phyloP scores from a whole-genome alignment of 2,113 vertebrate species.

The Microtus ochrogaster region DNA sequence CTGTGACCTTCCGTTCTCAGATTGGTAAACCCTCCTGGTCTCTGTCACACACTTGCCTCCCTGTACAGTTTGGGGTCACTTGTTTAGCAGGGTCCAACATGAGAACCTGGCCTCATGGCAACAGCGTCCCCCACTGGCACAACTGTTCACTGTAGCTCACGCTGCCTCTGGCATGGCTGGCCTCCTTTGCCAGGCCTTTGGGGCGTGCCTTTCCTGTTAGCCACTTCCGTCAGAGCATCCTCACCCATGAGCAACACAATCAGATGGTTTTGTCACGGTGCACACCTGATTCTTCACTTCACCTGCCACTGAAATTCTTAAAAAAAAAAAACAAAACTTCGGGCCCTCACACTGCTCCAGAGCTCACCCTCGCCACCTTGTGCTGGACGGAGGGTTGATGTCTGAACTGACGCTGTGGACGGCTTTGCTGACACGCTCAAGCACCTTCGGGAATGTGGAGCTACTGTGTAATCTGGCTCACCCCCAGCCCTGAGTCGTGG shows the following conservation, averaged over 20 bases:
- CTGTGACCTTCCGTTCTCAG: background rate
- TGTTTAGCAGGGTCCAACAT: background rate
- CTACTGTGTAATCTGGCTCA: slow-evolving; percentile 76
- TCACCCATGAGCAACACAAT: background rate
- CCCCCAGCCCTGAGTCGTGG: slow-evolving; percentile 58
- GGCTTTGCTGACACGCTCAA: slow-evolving; percentile 77
- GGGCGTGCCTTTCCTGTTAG: fast-evolving
- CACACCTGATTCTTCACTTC: background rate
- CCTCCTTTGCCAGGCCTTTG: background rate
- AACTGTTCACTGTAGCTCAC: background rate
- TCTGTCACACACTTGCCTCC: background rate
- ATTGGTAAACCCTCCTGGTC: background rate
- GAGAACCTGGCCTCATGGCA: background rate
- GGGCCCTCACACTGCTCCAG: slow-evolving; percentile 80
- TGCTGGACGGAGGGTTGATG: slow-evolving; percentile 74
- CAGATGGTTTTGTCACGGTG: background rate
- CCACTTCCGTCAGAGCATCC: background rate
- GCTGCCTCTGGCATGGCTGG: background rate
- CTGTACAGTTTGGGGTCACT: background rate
- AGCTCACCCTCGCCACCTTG: slow-evolving; percentile 70
- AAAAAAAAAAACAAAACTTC: background rate
- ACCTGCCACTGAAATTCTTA: background rate
- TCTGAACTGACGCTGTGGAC: slow-evolving; percentile 79
- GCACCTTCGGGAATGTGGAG: slow-evolving; percentile 76
- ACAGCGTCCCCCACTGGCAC: background rate